Conservation (phyloP, 1,140 invertebrate genomes). For the Drosophila triauraria region DNA sequence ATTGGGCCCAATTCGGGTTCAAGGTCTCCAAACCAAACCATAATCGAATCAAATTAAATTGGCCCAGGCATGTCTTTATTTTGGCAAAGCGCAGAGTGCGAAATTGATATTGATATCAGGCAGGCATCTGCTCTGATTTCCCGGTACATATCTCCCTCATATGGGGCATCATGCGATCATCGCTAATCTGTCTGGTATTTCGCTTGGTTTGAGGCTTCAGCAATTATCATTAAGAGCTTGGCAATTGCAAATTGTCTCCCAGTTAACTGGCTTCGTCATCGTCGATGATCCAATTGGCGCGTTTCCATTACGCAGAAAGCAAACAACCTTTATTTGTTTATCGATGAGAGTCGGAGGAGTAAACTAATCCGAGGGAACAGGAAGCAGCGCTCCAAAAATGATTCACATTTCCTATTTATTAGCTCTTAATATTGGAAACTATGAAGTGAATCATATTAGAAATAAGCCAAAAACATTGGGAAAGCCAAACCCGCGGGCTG, state of each 20-base stretch:
- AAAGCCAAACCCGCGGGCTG: constrained; percentile 27
- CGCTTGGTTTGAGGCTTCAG: constrained; percentile 52
- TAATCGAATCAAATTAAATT: constrained; percentile 54
- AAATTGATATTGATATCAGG: constrained; percentile 43
- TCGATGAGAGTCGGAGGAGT: constrained; percentile 9
- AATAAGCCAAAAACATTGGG: constrained; percentile 50
- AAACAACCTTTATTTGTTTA: constrained; percentile 30
- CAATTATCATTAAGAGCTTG: constrained; percentile 36
- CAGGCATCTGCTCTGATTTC: constrained; percentile 14
- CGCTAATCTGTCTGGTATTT: constrained; percentile 59
- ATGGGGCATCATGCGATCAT: constrained; percentile 32
- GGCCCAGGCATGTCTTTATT: constrained; percentile 19
- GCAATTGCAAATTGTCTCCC: constrained; percentile 22
- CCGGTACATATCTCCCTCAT: constrained; percentile 2
- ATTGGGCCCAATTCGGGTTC: constrained; percentile 73
- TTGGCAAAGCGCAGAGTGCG: constrained; percentile 32
- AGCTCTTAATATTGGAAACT: background rate
- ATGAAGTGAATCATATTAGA: constrained; percentile 30
- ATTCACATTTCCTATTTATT: constrained; percentile 22
- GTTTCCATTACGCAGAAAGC: constrained; percentile 5
- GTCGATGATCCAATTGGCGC: constrained; percentile 22
- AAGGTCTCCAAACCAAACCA: constrained; percentile 50
- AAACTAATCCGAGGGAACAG: background rate
- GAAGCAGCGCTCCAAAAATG: constrained; percentile 14
- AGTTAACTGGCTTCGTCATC: constrained; percentile 25